These are phyloP conservation scores for Artibeus jamaicensis DNA, from an alignment of 2,797 vertebrate genomes.

Conservation along the genomic window DNA sequence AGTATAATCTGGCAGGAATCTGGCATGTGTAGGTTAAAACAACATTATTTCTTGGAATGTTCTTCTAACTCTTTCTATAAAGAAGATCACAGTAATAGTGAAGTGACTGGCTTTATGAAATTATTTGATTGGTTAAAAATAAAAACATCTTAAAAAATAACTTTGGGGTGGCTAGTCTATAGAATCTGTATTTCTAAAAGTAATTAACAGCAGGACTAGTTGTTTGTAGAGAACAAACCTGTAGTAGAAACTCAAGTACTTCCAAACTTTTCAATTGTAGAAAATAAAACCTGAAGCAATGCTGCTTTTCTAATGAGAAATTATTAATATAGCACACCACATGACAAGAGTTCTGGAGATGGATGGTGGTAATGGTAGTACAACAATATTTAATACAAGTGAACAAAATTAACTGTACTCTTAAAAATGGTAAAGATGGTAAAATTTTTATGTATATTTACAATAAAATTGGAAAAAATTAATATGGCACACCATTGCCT, in stretches of 20 bases:
- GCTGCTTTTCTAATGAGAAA: not conserved
- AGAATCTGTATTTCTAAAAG: not conserved
- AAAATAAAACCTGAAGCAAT: not conserved
- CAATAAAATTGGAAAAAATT: not conserved
- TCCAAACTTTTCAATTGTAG: not conserved
- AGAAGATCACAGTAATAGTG: slow-evolving; percentile 22
- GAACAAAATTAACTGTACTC: not conserved
- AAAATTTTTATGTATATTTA: not conserved
- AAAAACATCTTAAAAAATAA: slow-evolving; percentile 1
- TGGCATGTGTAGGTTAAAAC: not conserved
- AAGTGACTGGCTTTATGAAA: slow-evolving; percentile 13
- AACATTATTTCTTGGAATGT: not conserved
- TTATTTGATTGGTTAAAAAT: slow-evolving; percentile 43
- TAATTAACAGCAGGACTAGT: not conserved
- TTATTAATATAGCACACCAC: not conserved
- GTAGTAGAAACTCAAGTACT: not conserved
- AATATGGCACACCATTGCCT: not conserved
- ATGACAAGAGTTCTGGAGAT: not conserved
- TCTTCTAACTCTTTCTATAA: not conserved
- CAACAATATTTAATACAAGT: not conserved
- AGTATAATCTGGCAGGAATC: not conserved
- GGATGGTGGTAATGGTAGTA: not conserved
- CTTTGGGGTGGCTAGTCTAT: not conserved
- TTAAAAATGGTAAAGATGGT: not conserved
- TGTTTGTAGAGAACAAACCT: not conserved